Evolutionary conservation across 2,888 invertebrate species (phyloP), one percentile per base, ranked within the genome.

Genomic region (Orthosia cruda): DNA sequence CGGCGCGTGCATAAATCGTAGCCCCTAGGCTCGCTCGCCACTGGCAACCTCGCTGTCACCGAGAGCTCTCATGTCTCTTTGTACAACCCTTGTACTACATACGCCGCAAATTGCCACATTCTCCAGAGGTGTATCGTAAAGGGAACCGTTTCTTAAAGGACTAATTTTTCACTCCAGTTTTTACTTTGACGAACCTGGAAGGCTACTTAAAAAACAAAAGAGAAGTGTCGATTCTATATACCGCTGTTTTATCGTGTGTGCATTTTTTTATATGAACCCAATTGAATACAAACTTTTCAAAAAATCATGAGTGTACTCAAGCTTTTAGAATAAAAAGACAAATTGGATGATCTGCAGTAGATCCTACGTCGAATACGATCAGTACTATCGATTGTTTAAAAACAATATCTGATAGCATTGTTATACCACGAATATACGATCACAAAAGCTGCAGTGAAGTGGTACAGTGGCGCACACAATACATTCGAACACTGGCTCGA

Each of bases 91-190:
- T 87, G 85, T 85, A 78, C 78, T 82, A 84, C 86, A 83, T 78
- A 72, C 83, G 67, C 85, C 84, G 85, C 88, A 90, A 90, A 90
- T 89, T 89, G 73, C 83, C 87, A 89, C 81, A 89, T 83, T 79
- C 89, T 87, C 83, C 66, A 88, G 72, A 87, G 80, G 80, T 81
- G 80, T 81, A 81, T 76, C 74, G 82, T 87, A 88, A 88, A 87
- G 78, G 80, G 83, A 83, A 85, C 90, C 76, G 80, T 88, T 89
- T 89, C 90, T 91, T 90, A 89, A 91, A 90, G 86, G 89, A 87
- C 91, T 91, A 92, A 92, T 93, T 93, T 91, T 90, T 88, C 89
- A 89, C 92, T 93, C 89, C 87, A 91, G 81, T 83, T 88, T 86
- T 87, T 70, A 69, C 81, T 83, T 85, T 81, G 83, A 84, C 59